Conservation (phyloP, 2,113 vertebrate species). For the Dipodomys ordii region DNA sequence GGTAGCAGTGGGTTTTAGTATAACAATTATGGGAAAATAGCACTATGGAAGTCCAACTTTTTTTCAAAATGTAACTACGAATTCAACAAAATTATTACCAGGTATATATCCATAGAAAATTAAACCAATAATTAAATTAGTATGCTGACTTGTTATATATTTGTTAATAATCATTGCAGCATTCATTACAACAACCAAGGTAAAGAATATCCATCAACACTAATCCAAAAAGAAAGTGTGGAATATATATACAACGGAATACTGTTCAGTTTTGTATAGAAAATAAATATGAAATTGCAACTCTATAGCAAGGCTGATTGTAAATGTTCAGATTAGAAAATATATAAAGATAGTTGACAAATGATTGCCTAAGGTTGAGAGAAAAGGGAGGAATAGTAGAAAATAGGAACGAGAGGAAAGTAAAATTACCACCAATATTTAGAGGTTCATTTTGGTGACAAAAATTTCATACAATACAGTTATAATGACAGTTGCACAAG, state of each 20-base stretch:
- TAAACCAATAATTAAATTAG: not conserved
- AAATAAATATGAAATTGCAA: not conserved
- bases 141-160: no score
- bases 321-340: not conserved
- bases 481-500: not conserved
- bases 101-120: not conserved
- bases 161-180: not conserved
- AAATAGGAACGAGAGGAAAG: accelerated
- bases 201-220: not conserved
- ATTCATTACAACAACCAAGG: not conserved
- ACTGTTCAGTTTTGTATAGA: not conserved
- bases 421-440: not conserved
- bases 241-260: not conserved
- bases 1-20: not conserved
- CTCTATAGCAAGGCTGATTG: not conserved
- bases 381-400: no score
- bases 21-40: not conserved
- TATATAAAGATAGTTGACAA: not conserved
- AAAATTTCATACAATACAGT: not conserved
- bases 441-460: not conserved
- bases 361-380: not conserved
- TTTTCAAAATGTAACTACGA: not conserved
- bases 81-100: not conserved
- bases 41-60: accelerated
- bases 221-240: not conserved